A percentile compares a stretch with the other conserved stretches of the same genome.
Conservation (phyloP, 2,888 invertebrate species). For the Podabrus alpinus region DNA sequence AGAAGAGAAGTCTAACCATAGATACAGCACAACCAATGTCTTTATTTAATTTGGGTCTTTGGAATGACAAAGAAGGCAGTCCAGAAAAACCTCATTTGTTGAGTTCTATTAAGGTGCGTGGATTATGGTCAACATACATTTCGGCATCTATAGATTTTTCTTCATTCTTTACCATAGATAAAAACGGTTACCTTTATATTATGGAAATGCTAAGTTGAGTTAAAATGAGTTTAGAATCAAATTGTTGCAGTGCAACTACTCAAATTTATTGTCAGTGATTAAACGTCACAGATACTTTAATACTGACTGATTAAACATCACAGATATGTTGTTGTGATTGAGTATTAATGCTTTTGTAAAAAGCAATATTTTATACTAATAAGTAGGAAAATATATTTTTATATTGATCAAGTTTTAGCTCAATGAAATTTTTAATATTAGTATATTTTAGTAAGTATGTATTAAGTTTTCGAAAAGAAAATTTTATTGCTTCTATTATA, state of each 20-base stretch:
- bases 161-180: conserved; percentile 65
- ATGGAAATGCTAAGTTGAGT: conserved; percentile 55
- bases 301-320: too few relatives aligned
- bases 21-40: conserved; percentile 9
- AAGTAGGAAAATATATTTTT: conserved; percentile 14
- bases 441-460: not conserved
- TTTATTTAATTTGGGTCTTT: conserved; percentile 26
- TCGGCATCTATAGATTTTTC: conserved; percentile 56
- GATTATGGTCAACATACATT: conserved; percentile 47
- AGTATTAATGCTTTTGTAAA: conserved; percentile 2
- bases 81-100: conserved; percentile 47
- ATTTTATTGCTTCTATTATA: not conserved
- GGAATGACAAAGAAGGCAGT: conserved; percentile 39
- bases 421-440: not conserved
- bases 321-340: conserved; percentile 8
- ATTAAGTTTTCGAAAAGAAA: not conserved
- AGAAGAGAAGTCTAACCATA: conserved; percentile 18
- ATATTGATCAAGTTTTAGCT: conserved; percentile 13
- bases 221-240: not conserved
- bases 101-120: conserved; percentile 51
- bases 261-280: not conserved
- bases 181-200: conserved; percentile 63
- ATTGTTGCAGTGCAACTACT: not conserved
- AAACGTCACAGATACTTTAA: not conserved
- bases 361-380: conserved; percentile 5